phyloP scores from a whole-genome alignment of 1,140 invertebrate genomes.

The Brachionus manjavacas region DNA sequence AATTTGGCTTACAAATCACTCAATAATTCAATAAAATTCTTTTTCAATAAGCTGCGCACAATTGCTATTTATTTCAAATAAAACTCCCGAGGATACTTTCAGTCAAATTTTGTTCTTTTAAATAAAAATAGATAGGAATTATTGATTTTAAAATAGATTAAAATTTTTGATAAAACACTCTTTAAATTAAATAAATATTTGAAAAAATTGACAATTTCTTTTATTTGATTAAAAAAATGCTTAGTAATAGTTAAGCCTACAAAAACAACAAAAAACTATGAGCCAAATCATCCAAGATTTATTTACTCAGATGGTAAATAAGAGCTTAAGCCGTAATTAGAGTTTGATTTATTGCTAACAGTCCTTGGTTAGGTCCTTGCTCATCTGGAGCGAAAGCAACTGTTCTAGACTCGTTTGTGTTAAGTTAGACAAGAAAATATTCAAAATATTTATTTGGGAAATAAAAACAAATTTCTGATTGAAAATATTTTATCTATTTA shows the following conservation, averaged over 20 bases:
- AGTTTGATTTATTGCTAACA: background rate
- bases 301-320: background rate
- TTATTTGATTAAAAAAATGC: background rate
- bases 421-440: background rate
- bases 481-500: slow-evolving; percentile 12
- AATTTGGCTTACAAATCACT: background rate
- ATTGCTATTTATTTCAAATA: background rate
- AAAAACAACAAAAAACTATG: background rate
- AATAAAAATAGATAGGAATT: background rate
- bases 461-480: background rate
- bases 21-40: background rate
- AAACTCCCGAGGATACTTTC: background rate
- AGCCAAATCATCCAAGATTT: background rate
- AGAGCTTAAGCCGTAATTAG: background rate
- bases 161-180: background rate
- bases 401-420: background rate
- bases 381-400: background rate
- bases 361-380: background rate
- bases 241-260: background rate
- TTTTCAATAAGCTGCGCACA: background rate
- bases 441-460: background rate
- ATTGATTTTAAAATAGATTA: background rate
- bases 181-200: background rate
- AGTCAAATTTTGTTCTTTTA: background rate
- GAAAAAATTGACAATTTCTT: background rate